These are phyloP conservation scores for Copidosoma aretas DNA, from an alignment of 2,888 invertebrate genomes.

Conservation along the genomic window DNA sequence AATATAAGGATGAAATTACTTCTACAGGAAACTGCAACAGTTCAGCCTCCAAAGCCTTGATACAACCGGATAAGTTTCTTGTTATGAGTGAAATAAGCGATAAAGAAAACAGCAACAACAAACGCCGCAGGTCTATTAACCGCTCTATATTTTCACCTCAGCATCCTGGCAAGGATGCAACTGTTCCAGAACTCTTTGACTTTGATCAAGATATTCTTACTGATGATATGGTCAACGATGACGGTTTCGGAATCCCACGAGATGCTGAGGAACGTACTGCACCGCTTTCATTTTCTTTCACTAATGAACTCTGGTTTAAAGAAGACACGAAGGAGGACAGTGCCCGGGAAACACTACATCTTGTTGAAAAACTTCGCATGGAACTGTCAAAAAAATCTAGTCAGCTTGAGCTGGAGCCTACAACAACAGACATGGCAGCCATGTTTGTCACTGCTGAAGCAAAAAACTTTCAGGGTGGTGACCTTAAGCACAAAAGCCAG, in stretches of 20 bases:
- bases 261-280: constrained; percentile 69
- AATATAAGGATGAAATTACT: constrained; percentile 30
- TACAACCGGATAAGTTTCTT: constrained; percentile 46
- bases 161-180: constrained; percentile 65
- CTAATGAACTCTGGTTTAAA: constrained; percentile 73
- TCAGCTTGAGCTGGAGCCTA: constrained; percentile 63
- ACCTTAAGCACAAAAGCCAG: constrained; percentile 34
- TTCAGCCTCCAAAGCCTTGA: constrained; percentile 45
- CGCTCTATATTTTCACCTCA: constrained; percentile 78
- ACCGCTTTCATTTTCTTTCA: constrained; percentile 70
- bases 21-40: constrained; percentile 45
- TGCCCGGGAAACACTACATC: constrained; percentile 80
- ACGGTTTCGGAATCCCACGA: constrained; percentile 70
- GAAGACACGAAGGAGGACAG: constrained; percentile 84
- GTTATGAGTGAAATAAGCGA: constrained; percentile 42
- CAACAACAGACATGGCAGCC: constrained; percentile 10
- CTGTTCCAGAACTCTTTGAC: constrained; percentile 70
- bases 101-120: constrained; percentile 50
- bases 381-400: constrained; percentile 74
- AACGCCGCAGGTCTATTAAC: constrained; percentile 61
- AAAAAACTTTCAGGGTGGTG: constrained; percentile 14
- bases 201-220: constrained; percentile 69
- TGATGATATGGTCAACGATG: constrained; percentile 68
- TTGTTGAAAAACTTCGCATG: constrained; percentile 83
- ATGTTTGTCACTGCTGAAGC: constrained; percentile 16